These are phyloP conservation scores for Ophonus ardosiacus DNA, from an alignment of 2,888 invertebrate species.

Conservation along the genomic window DNA sequence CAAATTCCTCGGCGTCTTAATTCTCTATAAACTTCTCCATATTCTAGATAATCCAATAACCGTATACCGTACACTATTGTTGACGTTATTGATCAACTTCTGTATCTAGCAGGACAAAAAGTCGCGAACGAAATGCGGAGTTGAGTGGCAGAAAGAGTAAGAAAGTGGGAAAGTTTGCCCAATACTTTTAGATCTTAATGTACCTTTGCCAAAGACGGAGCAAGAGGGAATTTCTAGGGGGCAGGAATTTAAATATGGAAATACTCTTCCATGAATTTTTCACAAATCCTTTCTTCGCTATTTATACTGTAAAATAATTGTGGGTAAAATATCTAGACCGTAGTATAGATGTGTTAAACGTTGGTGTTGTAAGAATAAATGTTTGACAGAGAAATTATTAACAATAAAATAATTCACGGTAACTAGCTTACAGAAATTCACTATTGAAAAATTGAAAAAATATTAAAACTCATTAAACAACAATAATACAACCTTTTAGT, in stretches of 20 bases:
- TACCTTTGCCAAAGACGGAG: slow-evolving; percentile 21
- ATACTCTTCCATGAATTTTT: neutral
- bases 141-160: slow-evolving; percentile 22
- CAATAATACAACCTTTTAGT: too few relatives aligned
- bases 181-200: slow-evolving; percentile 58
- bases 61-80: slow-evolving; percentile 40
- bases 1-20: slow-evolving; percentile 42
- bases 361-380: too few relatives aligned
- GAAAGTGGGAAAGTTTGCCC: slow-evolving; percentile 41
- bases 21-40: slow-evolving; percentile 48
- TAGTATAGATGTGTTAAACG: too few relatives aligned
- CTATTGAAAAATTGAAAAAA: too few relatives aligned
- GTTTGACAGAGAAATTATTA: too few relatives aligned
- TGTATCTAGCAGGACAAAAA: slow-evolving; percentile 39
- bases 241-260: neutral
- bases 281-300: neutral
- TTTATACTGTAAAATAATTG: neutral
- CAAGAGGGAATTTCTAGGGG: neutral
- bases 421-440: too few relatives aligned
- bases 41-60: slow-evolving; percentile 56
- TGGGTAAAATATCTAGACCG: too few relatives aligned
- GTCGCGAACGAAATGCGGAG: slow-evolving; percentile 28
- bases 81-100: slow-evolving; percentile 56
- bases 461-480: too few relatives aligned
- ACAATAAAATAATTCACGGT: too few relatives aligned